phyloP scores from a whole-genome alignment of 2,113 vertebrate genomes.

The Sisor rabdophorus region DNA sequence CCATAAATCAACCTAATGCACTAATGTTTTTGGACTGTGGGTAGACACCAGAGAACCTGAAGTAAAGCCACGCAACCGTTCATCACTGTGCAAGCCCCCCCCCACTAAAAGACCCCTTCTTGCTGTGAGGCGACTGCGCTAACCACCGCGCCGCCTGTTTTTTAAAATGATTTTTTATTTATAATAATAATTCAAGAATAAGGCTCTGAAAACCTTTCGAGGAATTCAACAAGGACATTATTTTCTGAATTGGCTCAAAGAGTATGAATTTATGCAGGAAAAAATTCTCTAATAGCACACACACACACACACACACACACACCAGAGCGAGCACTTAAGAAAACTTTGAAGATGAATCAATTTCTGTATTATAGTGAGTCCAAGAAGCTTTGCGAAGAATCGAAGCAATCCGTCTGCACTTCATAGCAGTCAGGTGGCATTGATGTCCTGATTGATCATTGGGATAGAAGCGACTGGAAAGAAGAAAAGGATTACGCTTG shows the following conservation, averaged over 20 bases:
- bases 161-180: neutral
- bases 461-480: conserved; percentile 83
- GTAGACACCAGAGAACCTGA: too few relatives aligned
- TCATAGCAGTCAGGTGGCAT: conserved; percentile 79
- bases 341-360: conserved; percentile 85
- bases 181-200: neutral
- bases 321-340: conserved; percentile 66
- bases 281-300: conserved; percentile 56
- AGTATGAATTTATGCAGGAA: conserved; percentile 67
- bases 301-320: conserved; percentile 63
- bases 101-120: too few relatives aligned
- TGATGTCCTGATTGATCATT: conserved; percentile 89
- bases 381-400: conserved; percentile 72
- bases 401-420: conserved; percentile 82
- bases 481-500: conserved; percentile 84
- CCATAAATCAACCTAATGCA: too few relatives aligned
- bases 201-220: neutral
- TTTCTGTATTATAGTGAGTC: conserved; percentile 85
- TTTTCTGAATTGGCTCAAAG: conserved; percentile 65
- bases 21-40: too few relatives aligned
- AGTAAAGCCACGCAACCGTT: too few relatives aligned
- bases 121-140: too few relatives aligned
- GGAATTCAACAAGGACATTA: conserved; percentile 52
- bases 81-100: too few relatives aligned
- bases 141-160: neutral